Percentiles rank a stretch among this genome's conserved stretches.
Evolutionary conservation across 2,113 vertebrate genomes (phyloP).

Genomic region (Felis catus): F.catus_Fca126_mat1.0 CM031412.1:107447001-107447500

Average conservation of each 20-base stretch:
- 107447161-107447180: not conserved
- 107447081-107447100: not conserved
- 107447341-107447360: not conserved
- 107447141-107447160: not conserved
- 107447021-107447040: not conserved
- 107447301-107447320: not conserved
- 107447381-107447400: not conserved
- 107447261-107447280: not conserved
- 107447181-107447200: not conserved
- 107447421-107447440: not conserved
- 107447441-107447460: not conserved
- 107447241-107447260: not conserved
- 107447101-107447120: not conserved
- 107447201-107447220: not conserved
- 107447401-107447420: not conserved
- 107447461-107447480: not conserved
- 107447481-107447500: not conserved
- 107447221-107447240: not conserved
- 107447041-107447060: not conserved
- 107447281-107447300: not conserved
- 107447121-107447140: not conserved
- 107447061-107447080: not conserved
- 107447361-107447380: too few relatives aligned
- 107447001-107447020: not conserved
- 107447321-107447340: not conserved